phyloP scores from a whole-genome alignment of 2,797 vertebrate species.

The Hemibagrus guttatus region DNA sequence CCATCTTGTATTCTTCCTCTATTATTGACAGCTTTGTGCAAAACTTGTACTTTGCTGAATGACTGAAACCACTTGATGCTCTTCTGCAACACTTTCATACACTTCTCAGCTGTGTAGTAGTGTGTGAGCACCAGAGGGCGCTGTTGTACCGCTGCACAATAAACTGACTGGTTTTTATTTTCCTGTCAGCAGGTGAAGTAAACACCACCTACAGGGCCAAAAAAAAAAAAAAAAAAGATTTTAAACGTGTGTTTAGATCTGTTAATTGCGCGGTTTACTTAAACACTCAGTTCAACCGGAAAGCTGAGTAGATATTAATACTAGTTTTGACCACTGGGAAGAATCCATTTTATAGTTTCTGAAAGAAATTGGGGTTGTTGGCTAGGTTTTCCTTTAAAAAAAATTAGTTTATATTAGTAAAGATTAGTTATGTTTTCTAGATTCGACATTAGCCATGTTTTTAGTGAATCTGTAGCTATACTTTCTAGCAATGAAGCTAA shows the following conservation, averaged over 20 bases:
- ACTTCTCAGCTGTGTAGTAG: background rate
- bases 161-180: background rate
- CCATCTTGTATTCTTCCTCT: background rate
- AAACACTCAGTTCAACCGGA: background rate
- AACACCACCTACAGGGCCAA: background rate
- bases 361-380: background rate
- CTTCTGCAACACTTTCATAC: background rate
- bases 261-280: background rate
- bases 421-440: background rate
- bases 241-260: background rate
- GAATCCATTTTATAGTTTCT: background rate
- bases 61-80: background rate
- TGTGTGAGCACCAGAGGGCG: constrained; percentile 66
- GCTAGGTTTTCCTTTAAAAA: no score
- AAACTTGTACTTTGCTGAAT: background rate
- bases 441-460: no score
- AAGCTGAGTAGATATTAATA: background rate
- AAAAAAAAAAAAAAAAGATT: no score
- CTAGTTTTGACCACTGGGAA: background rate
- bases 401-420: no score
- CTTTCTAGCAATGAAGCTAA: background rate
- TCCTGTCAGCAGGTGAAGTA: constrained; percentile 68
- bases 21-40: background rate
- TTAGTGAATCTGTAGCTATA: no score
- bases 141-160: constrained; percentile 66